Percentiles rank a stretch among this genome's conserved stretches.
These are phyloP conservation scores for Sipha maydis DNA, from an alignment of 2,888 invertebrate genomes.

Conservation along the genomic window DNA sequence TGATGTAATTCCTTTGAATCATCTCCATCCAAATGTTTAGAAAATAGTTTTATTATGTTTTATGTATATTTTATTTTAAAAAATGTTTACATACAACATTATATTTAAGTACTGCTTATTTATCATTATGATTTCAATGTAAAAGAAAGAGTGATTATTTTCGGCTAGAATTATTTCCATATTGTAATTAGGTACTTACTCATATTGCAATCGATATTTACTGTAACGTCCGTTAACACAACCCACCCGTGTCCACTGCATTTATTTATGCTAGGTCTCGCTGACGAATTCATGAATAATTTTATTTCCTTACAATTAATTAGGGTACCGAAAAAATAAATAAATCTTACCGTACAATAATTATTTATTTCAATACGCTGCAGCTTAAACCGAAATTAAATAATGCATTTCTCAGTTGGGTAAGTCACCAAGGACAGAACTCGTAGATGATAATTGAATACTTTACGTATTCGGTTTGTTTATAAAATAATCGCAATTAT, in stretches of 20 bases:
- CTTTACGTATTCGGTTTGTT: slow-evolving; percentile 35
- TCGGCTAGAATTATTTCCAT: slow-evolving; percentile 22
- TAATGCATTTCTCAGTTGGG: neutral
- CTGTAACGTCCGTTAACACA: slow-evolving; percentile 17
- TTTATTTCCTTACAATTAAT: neutral
- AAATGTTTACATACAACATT: neutral
- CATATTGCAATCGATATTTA: slow-evolving; percentile 42
- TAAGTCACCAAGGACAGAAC: slow-evolving; percentile 1
- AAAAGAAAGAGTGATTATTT: slow-evolving; percentile 31
- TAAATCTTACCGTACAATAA: neutral
- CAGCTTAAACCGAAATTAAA: neutral
- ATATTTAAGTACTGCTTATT: neutral
- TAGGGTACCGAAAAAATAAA: neutral
- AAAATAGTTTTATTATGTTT: neutral
- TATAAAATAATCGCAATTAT: slow-evolving; percentile 49
- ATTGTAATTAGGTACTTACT: slow-evolving; percentile 44
- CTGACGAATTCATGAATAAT: neutral
- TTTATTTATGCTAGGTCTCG: slow-evolving; percentile 51
- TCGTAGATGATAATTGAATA: neutral
- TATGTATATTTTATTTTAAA: neutral
- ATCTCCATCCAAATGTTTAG: neutral
- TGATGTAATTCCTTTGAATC: neutral
- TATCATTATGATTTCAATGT: slow-evolving; percentile 9
- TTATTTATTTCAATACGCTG: neutral
- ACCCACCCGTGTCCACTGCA: slow-evolving; percentile 30